A percentile compares a stretch with the other conserved stretches of the same genome.
These are phyloP conservation scores for Drosophila eugracilis DNA, from an alignment of 1,140 invertebrate species.

Conservation along the genomic window DNA sequence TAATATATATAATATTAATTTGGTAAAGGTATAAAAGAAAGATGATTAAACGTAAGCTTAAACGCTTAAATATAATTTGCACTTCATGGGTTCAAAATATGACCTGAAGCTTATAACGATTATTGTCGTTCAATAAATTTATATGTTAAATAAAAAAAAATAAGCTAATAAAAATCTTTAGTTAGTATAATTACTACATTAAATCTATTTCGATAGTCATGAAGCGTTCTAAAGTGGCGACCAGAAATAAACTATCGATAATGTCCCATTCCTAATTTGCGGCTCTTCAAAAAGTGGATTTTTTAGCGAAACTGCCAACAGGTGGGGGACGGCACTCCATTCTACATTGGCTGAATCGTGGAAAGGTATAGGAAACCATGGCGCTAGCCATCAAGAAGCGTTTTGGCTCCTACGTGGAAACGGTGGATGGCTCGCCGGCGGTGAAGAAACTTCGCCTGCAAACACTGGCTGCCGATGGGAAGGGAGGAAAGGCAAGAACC, in stretches of 20 bases:
- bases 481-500: constrained; percentile 19
- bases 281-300: too few species aligned
- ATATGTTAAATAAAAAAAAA: too few species aligned
- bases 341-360: not conserved
- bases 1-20: too few species aligned
- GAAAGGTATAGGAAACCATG: constrained; percentile 29
- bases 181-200: too few species aligned
- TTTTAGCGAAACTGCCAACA: not conserved
- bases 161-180: too few species aligned
- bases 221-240: not conserved
- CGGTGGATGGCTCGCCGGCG: constrained; percentile 50
- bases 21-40: too few species aligned
- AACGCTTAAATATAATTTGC: too few species aligned
- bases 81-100: too few species aligned
- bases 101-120: too few species aligned
- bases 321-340: not conserved
- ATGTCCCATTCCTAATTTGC: not conserved
- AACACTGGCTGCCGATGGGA: constrained; percentile 36
- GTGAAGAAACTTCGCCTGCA: constrained; percentile 74
- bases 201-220: not conserved
- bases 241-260: not conserved
- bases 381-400: constrained; percentile 63
- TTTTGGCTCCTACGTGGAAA: constrained; percentile 51
- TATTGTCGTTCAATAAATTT: too few species aligned
- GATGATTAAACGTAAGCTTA: too few species aligned